phyloP scores from a whole-genome alignment of 1,140 invertebrate genomes.

The Lepidurus apus region DNA sequence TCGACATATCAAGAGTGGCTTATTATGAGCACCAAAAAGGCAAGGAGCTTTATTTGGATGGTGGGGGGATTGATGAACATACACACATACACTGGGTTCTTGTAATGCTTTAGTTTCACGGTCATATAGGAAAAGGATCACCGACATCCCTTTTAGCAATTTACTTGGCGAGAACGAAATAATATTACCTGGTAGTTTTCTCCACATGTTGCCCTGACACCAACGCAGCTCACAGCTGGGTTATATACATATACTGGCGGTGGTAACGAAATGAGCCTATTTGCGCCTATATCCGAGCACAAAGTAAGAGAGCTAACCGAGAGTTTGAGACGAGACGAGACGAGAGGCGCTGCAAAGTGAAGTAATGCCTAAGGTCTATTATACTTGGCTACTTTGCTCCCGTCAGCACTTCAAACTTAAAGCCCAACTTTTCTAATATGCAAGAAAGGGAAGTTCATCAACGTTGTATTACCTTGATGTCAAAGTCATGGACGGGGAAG shows the following conservation, averaged over 20 bases:
- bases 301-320: not conserved
- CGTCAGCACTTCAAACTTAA: not conserved
- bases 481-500: not conserved
- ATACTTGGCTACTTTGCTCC: not conserved
- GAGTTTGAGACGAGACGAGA: not conserved
- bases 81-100: too few species aligned
- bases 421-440: not conserved
- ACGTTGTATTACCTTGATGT: not conserved
- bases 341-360: not conserved
- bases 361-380: not conserved
- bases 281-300: not conserved
- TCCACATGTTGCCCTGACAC: not conserved
- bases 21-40: not conserved
- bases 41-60: not conserved
- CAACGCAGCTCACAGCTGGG: not conserved
- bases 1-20: not conserved
- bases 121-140: too few species aligned
- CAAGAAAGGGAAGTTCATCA: constrained; percentile 14
- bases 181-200: not conserved
- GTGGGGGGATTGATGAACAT: not conserved
- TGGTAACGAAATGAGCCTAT: constrained; percentile 2
- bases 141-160: too few species aligned
- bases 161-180: too few species aligned
- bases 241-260: not conserved
- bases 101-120: too few species aligned